Base-by-base conservation (phyloP, 2,888 invertebrate species). In the Rapana venosa region DNA sequence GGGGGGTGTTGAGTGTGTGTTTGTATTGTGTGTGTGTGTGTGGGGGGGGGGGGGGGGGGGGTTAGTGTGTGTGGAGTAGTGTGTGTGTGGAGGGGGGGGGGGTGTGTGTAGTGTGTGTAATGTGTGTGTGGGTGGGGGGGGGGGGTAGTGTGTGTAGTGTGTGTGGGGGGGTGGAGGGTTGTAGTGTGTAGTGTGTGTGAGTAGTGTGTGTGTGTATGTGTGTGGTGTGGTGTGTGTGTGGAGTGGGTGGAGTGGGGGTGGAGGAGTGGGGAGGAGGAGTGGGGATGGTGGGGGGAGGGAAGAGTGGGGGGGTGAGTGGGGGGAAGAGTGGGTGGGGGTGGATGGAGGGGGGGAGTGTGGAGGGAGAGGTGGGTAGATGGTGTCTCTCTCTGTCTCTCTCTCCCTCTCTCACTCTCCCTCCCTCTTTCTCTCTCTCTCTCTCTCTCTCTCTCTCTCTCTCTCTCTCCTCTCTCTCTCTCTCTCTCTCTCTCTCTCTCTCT, bases 391-490 rank as follows among this genome's bases (percentile, higher is more conserved):
- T n/a, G 74, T 77, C 22, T 77, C 4, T 77, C 13, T 30, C 15
- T 30, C 13, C n/a, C 4, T 77, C 13, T 11, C 74, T 77, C 26
- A 6, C 26, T 66, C 66, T 26, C 26, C 15, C 66, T 66, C 66
- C 15, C 66, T 22, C 66, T 26, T 2, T 26, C 66, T 66, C 66
- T 66, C 66, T 66, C 66, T 66, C 13, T 61, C 61, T 61, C 61
- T 66, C 66, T 66, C 66, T 66, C 66, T 66, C 66, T 66, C n/a
- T 74, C 74, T n/a, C 74, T 74, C 74, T n/a, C n/a, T n/a, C 74
- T 74, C 26, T 26, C n/a, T n/a, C 8, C 74, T 74, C 74, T 74
- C 74, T 74, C 74, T 74, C 74, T 74, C 47, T 47, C 0, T 22
- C 8, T 5, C 4, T 6, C 70, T 22, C 8, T 22, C 70, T 70